These are phyloP conservation scores for Siphlonurus alternatus DNA, from an alignment of 2,888 invertebrate species.

Conservation along the genomic window DNA sequence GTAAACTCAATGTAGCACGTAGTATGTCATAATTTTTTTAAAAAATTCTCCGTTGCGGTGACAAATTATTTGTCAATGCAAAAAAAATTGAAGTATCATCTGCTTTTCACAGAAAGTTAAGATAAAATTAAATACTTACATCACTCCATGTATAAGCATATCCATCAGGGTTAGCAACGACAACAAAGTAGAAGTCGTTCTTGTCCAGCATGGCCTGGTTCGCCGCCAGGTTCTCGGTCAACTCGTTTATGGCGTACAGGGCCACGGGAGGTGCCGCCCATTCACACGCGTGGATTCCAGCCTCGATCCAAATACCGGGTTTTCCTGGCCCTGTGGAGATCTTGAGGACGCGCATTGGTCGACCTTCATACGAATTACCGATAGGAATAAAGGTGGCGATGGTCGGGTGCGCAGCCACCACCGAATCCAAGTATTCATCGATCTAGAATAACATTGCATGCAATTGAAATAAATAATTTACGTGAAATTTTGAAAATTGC, in stretches of 20 bases:
- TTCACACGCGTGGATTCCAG: constrained; percentile 26
- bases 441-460: too few species aligned
- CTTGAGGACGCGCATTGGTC: constrained; percentile 22
- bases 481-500: too few species aligned
- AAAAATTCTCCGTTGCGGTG: too few species aligned
- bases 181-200: constrained; percentile 28
- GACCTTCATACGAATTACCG: constrained; percentile 20
- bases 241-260: background rate
- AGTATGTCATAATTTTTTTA: too few species aligned
- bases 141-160: constrained; percentile 24
- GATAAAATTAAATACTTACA: background rate
- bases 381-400: constrained; percentile 15
- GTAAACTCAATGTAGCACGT: too few species aligned
- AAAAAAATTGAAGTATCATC: too few species aligned
- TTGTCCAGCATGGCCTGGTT: constrained; percentile 19
- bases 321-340: constrained; percentile 20
- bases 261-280: constrained; percentile 15
- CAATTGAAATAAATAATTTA: too few species aligned
- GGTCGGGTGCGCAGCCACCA: constrained; percentile 13
- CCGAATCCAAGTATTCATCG: constrained; percentile 16
- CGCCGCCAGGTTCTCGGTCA: background rate
- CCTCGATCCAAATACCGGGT: constrained; percentile 32
- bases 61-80: too few species aligned
- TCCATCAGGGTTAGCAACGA: constrained; percentile 28
- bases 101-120: background rate